Percentiles rank a stretch among this genome's conserved stretches.
Evolutionary conservation across 2,113 vertebrate species (phyloP).

Genomic region (Sarotherodon lohbergeri): DNA sequence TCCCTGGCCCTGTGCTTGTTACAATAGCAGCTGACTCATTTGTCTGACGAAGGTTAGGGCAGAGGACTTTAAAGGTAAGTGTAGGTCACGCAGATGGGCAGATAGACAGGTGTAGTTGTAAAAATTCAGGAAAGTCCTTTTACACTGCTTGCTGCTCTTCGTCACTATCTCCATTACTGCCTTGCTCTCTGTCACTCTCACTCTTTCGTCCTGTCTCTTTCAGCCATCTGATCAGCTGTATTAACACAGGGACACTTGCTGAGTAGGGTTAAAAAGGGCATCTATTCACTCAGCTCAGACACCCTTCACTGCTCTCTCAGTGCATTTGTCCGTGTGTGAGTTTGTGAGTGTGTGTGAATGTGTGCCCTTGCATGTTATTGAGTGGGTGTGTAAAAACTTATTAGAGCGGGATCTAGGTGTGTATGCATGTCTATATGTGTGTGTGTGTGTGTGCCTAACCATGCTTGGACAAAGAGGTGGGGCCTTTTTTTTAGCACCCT

Average conservation of each 20-base stretch:
- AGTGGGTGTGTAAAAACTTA: slow-evolving; percentile 69
- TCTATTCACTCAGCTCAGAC: slow-evolving; percentile 79
- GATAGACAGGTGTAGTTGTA: slow-evolving; percentile 80
- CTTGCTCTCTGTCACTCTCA: background rate
- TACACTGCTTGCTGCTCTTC: background rate
- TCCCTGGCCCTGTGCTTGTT: slow-evolving; percentile 90
- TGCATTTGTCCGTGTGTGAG: slow-evolving; percentile 7
- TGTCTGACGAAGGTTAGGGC: slow-evolving; percentile 75
- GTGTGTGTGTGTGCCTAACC: slow-evolving; percentile 2
- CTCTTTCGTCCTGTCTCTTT: slow-evolving; percentile 61
- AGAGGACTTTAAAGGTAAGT: slow-evolving; percentile 20
- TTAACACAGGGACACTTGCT: slow-evolving; percentile 86
- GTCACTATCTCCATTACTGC: background rate
- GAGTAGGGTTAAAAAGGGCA: slow-evolving; percentile 93
- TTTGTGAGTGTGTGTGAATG: background rate
- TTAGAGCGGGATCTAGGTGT: slow-evolving; percentile 30
- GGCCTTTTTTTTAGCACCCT: slow-evolving; percentile 79
- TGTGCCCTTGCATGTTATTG: slow-evolving; percentile 25
- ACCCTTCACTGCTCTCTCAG: slow-evolving; percentile 35
- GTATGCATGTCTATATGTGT: background rate
- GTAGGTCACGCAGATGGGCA: slow-evolving; percentile 78
- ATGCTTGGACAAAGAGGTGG: slow-evolving; percentile 62
- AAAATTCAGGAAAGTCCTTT: slow-evolving; percentile 53
- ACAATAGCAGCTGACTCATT: slow-evolving; percentile 94
- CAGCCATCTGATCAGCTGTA: slow-evolving; percentile 93